Evolutionary conservation across 2,888 invertebrate species (phyloP), one percentile per base, ranked within the genome.

Genomic region (Antheraea yamamai): DNA sequence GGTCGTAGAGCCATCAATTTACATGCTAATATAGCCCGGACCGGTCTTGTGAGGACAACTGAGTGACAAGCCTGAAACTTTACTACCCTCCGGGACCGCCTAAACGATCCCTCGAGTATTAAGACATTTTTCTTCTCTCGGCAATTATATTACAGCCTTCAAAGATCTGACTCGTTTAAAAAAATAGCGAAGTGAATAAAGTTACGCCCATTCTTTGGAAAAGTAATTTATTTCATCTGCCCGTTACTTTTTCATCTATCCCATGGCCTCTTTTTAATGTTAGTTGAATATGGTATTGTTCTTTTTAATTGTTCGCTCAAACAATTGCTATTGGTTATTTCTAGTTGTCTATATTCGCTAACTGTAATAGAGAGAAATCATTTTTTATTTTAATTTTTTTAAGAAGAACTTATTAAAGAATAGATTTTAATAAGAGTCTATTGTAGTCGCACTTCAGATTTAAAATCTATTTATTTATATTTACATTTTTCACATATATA

Each of bases 1-100:
- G 89, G 90, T 90, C 83, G 84, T 84, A 76, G 81, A 79, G 78
- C 86, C 88, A 91, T 92, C 92, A 93, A 93, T 93, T 92, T 92
- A 89, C 88, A 92, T 92, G 89, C 89, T 91, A 92, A 92, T 91
- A 87, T 83, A 83, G 86, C 79, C 77, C 75, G 80, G 70, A 79
- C 81, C 81, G 78, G 80, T 81, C 83, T 88, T 89, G 78, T 77
- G 73, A 52, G 76, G 92, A 92, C 92, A 91, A 90, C 89, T 92
- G 92, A 93, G 85, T 92, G 93, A 91, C 92, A 89, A 82, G 90
- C 89, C 83, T 86, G 78, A 80, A 85, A 87, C 85, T 87, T 85
- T 84, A 84, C 84, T 85, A 81, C 85, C 85, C 82, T 81, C 77
- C 77, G 81, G 77, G 82, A 75, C 80, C 80, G 83, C 84, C 87